These are phyloP conservation scores for Cacatua alba DNA, from an alignment of 2,113 vertebrate genomes.

Conservation along the genomic window DNA sequence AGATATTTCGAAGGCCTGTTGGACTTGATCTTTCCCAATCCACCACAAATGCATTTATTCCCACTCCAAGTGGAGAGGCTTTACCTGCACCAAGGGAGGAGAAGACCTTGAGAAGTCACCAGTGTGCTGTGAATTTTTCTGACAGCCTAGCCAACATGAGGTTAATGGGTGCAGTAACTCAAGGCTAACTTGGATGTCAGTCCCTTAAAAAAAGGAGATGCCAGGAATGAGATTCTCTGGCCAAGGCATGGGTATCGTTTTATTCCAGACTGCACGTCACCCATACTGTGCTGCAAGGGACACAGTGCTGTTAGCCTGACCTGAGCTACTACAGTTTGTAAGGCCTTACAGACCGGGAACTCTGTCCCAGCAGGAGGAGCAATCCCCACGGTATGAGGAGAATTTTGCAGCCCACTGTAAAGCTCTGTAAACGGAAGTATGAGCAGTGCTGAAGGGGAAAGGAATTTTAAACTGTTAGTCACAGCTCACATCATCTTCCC, in stretches of 20 bases:
- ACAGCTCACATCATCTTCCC: neutral
- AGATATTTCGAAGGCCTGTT: neutral
- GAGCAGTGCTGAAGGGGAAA: neutral
- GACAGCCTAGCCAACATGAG: neutral
- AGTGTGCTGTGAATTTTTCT: neutral
- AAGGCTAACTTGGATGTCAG: neutral
- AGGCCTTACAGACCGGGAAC: neutral
- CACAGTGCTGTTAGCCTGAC: neutral
- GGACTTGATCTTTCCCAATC: neutral
- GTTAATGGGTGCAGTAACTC: accelerated
- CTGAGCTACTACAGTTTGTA: accelerated
- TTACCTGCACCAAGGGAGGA: neutral
- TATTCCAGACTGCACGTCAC: neutral
- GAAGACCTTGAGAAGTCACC: neutral
- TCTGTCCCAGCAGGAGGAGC: neutral
- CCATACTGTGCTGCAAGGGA: too few species aligned
- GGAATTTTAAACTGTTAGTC: neutral
- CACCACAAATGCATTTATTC: neutral
- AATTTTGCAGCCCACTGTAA: neutral
- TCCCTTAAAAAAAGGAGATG: neutral
- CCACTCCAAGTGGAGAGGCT: neutral
- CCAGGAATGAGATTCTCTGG: neutral
- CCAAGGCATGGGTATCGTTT: neutral
- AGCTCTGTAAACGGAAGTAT: neutral
- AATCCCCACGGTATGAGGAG: neutral